Conservation (phyloP, 2,113 vertebrate species). For the Spea bombifrons region DNA sequence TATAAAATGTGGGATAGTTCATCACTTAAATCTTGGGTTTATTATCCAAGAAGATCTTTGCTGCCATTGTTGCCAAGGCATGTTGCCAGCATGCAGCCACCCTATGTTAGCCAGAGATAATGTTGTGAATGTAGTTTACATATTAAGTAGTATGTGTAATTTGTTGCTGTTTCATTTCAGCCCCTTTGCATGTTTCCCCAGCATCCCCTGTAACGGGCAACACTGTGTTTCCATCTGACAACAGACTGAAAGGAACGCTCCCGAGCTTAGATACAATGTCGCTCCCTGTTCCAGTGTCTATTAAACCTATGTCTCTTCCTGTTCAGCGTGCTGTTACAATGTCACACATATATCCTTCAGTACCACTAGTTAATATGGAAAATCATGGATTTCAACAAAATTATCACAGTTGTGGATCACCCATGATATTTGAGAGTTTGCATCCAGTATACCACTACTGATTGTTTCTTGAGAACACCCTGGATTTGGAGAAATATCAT, state of each 20-base stretch:
- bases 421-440: conserved; percentile 27
- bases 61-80: too few species aligned
- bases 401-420: conserved; percentile 7
- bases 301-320: conserved; percentile 14
- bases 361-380: conserved; percentile 22
- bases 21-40: too few species aligned
- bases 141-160: background rate
- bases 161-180: conserved; percentile 27
- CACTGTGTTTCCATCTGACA: background rate
- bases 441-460: conserved; percentile 14
- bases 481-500: too few species aligned
- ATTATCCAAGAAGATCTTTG: too few species aligned
- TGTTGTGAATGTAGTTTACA: too few species aligned
- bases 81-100: too few species aligned
- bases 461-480: background rate
- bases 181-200: conserved; percentile 5
- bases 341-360: background rate
- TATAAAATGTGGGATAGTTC: too few species aligned
- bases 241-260: conserved; percentile 1
- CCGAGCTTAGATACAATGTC: conserved; percentile 21
- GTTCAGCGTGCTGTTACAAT: background rate
- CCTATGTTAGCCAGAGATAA: too few species aligned
- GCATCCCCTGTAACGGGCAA: conserved; percentile 12
- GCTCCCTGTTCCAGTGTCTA: conserved; percentile 7
- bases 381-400: conserved; percentile 22